Evolutionary conservation across 2,113 vertebrate species (phyloP), one percentile per base, ranked within the genome.

Genomic region (Lepus europaeus): DNA sequence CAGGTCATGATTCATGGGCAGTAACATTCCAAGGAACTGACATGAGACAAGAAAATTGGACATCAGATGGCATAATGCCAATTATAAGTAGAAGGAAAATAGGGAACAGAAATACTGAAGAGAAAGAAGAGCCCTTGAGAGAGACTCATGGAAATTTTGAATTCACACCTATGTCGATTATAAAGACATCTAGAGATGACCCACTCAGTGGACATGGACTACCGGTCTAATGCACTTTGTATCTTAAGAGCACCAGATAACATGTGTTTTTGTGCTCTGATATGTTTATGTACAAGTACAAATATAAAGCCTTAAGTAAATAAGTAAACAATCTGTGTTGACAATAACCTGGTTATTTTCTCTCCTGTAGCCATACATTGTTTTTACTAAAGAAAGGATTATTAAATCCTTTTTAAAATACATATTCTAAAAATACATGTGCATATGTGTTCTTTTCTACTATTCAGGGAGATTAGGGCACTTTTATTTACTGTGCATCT

Each of bases 341-440:
- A 59, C 39, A 95, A 0, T 64, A 66, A 68, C 7, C 76, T 93
- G 29, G 9, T 19, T 82, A 53, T 39, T 86, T 90, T 4, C 12
- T 25, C 33, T 84, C 56, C 33, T 93, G 33, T 93, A 73, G 59
- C 61, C 78, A 56, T 19, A 74, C n/a, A 93, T 86, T 45, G 39
- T 31, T 91, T 95, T 91, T 95, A 91, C 36, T 91, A 77, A 70
- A 80, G n/a, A 29, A 84, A 68, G 39, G 39, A 39, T 39, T 68
- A 6, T 45, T 69, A 45, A 78, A 74, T 84, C 36, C 29, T 80
- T 82, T 70, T 22, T 39, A 5, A 5, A 91, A 84, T 84, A n/a
- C 59, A 76, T 19, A 49, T 78, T 39, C 39, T 4, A 39, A 39
- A 39, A 39, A 39, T 39, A 39, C 39, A 5, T 39, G 39, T 39